Percentiles rank a stretch among this genome's conserved stretches.
phyloP scores from a whole-genome alignment of 2,113 vertebrate species.

The Halcyon senegalensis region DNA sequence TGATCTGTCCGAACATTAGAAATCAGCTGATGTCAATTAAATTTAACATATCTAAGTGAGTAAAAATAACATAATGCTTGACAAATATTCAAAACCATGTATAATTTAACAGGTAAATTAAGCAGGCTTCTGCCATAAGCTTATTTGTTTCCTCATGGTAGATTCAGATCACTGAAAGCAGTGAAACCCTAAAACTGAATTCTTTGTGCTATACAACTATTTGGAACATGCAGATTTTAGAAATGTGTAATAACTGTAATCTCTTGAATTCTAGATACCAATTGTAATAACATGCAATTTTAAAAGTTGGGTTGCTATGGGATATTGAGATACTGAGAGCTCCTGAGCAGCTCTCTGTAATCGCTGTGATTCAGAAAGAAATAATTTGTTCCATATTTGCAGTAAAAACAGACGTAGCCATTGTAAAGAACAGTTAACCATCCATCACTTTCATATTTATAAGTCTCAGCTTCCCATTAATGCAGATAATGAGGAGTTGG shows the following conservation, averaged over 20 bases:
- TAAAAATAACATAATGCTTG: background rate
- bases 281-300: background rate
- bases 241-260: conserved; percentile 13
- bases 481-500: background rate
- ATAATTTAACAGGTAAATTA: background rate
- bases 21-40: background rate
- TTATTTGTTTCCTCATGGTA: background rate
- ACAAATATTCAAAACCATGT: background rate
- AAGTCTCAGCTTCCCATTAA: background rate
- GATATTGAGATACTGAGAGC: background rate
- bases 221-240: background rate
- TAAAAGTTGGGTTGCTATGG: background rate
- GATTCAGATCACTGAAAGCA: background rate
- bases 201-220: background rate
- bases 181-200: background rate
- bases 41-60: background rate
- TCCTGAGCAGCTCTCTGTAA: background rate
- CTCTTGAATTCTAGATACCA: background rate
- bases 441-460: background rate
- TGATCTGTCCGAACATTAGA: background rate
- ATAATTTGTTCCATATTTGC: background rate
- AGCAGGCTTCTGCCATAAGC: background rate
- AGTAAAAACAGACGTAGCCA: background rate
- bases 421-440: background rate
- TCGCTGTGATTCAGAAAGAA: background rate